A percentile compares a stretch with the other conserved stretches of the same genome.
Conservation (phyloP, 2,888 invertebrate species). For the Melanophora roralis region DNA sequence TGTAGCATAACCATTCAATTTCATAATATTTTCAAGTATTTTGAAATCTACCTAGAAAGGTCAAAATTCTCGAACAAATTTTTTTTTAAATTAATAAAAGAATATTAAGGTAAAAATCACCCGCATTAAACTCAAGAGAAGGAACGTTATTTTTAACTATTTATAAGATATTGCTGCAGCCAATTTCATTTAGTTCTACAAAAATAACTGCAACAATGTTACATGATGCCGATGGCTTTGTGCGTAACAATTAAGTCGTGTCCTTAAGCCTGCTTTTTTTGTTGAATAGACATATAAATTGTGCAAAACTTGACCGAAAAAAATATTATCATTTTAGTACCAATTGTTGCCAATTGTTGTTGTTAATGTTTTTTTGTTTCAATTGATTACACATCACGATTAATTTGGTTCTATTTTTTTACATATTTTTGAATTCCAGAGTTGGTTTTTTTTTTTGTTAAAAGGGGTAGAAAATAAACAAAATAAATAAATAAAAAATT, state of each 20-base stretch:
- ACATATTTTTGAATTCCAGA: no score
- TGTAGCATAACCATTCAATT: no score
- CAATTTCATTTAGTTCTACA: not conserved
- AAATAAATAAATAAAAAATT: conserved; percentile 65
- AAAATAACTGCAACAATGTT: conserved; percentile 12
- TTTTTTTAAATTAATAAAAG: no score
- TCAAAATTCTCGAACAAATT: no score
- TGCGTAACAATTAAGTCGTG: conserved; percentile 76
- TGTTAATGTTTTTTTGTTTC: conserved; percentile 50
- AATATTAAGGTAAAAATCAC: no score
- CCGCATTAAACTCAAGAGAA: no score
- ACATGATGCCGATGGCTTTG: conserved; percentile 65
- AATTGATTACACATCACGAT: conserved; percentile 70
- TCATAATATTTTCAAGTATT: no score
- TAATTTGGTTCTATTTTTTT: conserved; percentile 38
- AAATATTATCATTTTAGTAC: conserved; percentile 49
- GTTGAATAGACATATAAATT: not conserved
- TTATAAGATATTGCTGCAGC: no score
- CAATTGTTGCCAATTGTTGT: not conserved
- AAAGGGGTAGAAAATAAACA: conserved; percentile 36
- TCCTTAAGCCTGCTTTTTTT: conserved; percentile 10
- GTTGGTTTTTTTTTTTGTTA: not conserved
- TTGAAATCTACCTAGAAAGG: no score
- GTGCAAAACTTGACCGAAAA: conserved; percentile 13
- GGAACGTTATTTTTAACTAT: no score